Evolutionary conservation across 1,140 invertebrate species (phyloP).

Genomic region (Drosophila burlai): DNA sequence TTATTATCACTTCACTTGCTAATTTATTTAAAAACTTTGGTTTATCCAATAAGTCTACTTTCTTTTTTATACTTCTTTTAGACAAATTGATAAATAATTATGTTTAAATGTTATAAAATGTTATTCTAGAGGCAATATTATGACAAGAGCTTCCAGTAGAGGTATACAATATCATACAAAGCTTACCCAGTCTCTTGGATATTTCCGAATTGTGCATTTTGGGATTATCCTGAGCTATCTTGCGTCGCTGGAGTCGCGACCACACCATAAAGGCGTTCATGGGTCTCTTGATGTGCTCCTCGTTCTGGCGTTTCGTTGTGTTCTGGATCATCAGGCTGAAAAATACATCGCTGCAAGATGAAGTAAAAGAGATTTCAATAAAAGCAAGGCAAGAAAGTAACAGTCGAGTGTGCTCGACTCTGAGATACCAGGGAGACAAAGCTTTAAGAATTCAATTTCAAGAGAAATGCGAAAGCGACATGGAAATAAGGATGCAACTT

Average conservation of each 20-base stretch:
- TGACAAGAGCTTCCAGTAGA: neutral
- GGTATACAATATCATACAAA: neutral
- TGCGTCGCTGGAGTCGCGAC: conserved; percentile 93
- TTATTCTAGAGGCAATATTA: neutral
- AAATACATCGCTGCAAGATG: conserved; percentile 75
- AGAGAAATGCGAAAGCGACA: neutral
- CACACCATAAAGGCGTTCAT: conserved; percentile 95
- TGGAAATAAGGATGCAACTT: too few species aligned
- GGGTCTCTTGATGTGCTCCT: conserved; percentile 89
- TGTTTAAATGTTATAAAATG: neutral
- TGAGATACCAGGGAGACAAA: neutral
- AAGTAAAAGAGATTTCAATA: neutral
- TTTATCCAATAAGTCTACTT: neutral
- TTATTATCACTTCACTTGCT: neutral
- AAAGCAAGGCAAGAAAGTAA: neutral
- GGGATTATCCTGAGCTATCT: conserved; percentile 98
- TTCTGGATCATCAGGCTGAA: conserved; percentile 85
- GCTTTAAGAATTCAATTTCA: neutral
- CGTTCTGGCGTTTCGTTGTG: conserved; percentile 84
- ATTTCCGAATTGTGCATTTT: conserved; percentile 99
- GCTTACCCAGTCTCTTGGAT: conserved; percentile 95
- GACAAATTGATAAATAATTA: neutral
- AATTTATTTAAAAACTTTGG: neutral
- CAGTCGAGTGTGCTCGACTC: neutral
- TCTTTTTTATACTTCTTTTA: neutral